phyloP scores from a whole-genome alignment of 2,888 invertebrate species.

The Slavum lentiscoides region DNA sequence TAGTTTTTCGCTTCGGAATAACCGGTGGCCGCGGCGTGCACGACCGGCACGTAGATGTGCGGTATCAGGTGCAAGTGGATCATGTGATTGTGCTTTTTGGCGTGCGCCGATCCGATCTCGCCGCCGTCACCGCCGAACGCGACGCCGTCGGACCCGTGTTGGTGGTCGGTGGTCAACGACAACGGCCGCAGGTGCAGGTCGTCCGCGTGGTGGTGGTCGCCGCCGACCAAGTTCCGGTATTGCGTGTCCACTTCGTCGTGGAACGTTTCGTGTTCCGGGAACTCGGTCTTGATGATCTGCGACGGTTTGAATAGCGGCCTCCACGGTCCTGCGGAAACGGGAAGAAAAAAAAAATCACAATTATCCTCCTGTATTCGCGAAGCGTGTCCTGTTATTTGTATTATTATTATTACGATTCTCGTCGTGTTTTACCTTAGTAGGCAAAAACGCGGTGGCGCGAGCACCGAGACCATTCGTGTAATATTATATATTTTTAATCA shows the following conservation, averaged over 20 bases:
- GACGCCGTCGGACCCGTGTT: neutral
- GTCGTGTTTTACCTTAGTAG: too few species aligned
- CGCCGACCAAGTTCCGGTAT: neutral
- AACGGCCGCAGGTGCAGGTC: neutral
- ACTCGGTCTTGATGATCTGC: constrained; percentile 55
- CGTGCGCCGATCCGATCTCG: neutral
- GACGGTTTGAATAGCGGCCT: constrained; percentile 56
- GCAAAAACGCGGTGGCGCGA: too few species aligned
- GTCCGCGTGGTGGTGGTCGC: neutral
- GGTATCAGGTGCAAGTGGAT: constrained; percentile 55
- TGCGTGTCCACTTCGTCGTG: constrained; percentile 35
- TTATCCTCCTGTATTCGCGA: too few species aligned
- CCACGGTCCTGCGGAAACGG: constrained; percentile 57
- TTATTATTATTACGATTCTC: too few species aligned
- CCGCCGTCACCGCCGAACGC: neutral
- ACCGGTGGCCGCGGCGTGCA: constrained; percentile 51
- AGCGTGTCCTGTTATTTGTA: too few species aligned
- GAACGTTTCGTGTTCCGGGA: constrained; percentile 54
- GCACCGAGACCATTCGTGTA: too few species aligned
- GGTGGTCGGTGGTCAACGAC: constrained; percentile 11
- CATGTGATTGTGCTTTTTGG: constrained; percentile 55
- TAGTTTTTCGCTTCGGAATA: constrained; percentile 26
- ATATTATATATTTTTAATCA: too few species aligned
- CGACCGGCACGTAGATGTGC: constrained; percentile 54
- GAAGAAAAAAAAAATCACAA: neutral